phyloP scores from a whole-genome alignment of 2,888 invertebrate genomes.

The Panopea generosa region DNA sequence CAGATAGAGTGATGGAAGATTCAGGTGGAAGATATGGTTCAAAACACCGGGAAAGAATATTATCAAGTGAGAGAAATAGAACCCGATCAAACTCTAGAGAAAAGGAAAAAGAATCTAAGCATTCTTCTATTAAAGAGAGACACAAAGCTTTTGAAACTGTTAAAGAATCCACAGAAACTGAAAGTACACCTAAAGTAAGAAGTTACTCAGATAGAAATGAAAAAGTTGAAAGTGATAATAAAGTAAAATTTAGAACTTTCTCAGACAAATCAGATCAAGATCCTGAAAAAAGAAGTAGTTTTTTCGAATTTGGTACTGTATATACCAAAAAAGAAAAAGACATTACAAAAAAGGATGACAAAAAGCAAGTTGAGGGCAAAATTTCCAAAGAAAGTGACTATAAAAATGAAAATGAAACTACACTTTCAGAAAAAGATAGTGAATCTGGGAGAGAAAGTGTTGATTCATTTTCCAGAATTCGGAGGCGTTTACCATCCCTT shows the following conservation, averaged over 20 bases:
- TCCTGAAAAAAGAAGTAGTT: constrained; percentile 26
- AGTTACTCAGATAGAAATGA: not conserved
- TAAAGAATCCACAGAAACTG: not conserved
- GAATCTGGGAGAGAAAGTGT: constrained; percentile 49
- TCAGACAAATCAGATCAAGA: constrained; percentile 18
- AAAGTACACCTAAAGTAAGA: constrained; percentile 5
- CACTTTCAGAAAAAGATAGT: constrained; percentile 25
- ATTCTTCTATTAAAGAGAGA: not conserved
- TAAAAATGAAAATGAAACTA: constrained; percentile 6
- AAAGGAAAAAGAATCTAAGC: constrained; percentile 9
- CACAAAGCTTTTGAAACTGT: not conserved
- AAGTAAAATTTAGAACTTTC: not conserved
- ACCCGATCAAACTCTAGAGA: constrained; percentile 33
- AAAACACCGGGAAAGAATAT: too few relatives aligned
- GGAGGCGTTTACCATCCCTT: constrained; percentile 55
- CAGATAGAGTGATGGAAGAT: constrained; percentile 32
- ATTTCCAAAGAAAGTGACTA: not conserved
- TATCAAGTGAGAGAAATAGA: constrained; percentile 22
- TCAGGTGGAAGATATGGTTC: not conserved
- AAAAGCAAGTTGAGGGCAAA: not conserved
- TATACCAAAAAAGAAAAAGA: constrained; percentile 45
- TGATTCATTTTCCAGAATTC: constrained; percentile 46
- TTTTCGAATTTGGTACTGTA: constrained; percentile 59
- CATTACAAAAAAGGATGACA: constrained; percentile 23
- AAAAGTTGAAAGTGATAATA: not conserved